Evolutionary conservation across 2,797 vertebrate species (phyloP), one percentile per base, ranked within the genome.

Genomic region (Myotis findleyi): DNA sequence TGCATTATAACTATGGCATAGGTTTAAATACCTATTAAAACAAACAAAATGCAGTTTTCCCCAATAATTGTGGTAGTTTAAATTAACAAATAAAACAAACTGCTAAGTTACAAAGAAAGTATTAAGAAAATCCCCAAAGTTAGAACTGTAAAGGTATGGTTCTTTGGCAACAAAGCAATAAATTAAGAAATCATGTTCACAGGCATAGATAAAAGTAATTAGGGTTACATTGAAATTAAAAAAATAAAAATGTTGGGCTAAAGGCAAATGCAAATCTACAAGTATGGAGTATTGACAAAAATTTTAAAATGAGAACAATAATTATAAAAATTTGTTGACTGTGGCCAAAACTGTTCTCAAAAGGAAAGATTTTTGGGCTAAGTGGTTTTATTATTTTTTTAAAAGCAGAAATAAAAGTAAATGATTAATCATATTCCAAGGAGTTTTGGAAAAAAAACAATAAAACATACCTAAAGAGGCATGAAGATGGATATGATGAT

Each of bases 391-490:
- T 81, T 44, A 69, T 84, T 91, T 59, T 49, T 49, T 44, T 38
- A 59, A 36, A 71, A 55, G n/a, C n/a, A 75, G 41, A 75, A 91
- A 85, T 85, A 57, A 81, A 90, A 55, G 75, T 85, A 81, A 82
- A 55, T 88, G 3, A 68, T 47, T 84, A 73, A 72, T 87, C 3
- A 68, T 13, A 44, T 75, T 38, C 90, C 23, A 64, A 55, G n/a
- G 55, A 51, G n/a, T 79, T 80, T 53, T 23, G 57, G 10, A 13
- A 87, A 90, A 86, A 87, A 81, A 81, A 38, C 30, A 96, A 49
- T 8, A 83, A 86, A 91, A 57, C 7, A 77, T 59, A 72, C 41
- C 51, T 84, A 53, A 36, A 72, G 73, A 6, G 17, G 10, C 68
- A 85, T 49, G 27, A 81, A 83, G 33, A 51, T 49, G 1, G 5